phyloP scores from a whole-genome alignment of 2,113 vertebrate genomes.

The Dipodomys merriami region DNA sequence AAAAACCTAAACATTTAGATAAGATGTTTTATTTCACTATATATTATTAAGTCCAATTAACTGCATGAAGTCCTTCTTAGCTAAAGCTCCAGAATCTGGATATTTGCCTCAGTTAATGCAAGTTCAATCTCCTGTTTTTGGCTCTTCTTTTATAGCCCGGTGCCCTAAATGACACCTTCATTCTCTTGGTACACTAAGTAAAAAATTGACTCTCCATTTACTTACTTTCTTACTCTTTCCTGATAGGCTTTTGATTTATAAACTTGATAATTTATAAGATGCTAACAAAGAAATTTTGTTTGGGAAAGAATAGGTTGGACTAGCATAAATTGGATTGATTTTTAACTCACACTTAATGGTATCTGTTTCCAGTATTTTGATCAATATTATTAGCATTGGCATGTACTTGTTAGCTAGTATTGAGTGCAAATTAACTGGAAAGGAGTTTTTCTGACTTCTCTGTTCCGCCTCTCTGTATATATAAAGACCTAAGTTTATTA shows the following conservation, averaged over 20 bases:
- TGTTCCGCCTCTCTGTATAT: constrained; percentile 60
- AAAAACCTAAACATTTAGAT: constrained; percentile 22
- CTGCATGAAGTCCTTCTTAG: background rate
- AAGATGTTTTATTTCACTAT: background rate
- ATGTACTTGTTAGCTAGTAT: background rate
- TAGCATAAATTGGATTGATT: background rate
- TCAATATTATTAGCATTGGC: constrained; percentile 43
- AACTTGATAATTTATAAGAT: constrained; percentile 19
- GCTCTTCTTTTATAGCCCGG: constrained; percentile 1
- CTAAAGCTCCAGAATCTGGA: background rate
- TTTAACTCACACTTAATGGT: constrained; percentile 23
- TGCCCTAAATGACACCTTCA: constrained; percentile 13
- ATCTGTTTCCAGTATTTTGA: background rate
- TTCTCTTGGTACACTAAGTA: constrained; percentile 26
- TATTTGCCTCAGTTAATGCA: constrained; percentile 27
- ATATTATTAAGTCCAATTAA: background rate
- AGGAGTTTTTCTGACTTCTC: constrained; percentile 16
- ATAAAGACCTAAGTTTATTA: constrained; percentile 42
- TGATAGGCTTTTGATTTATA: background rate
- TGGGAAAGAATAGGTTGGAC: background rate
- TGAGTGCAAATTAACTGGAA: constrained; percentile 30
- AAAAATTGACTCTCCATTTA: background rate
- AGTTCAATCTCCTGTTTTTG: no score
- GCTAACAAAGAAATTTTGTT: background rate
- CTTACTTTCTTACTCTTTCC: background rate